Base-by-base conservation (phyloP, 1,140 invertebrate species). In the Trichonephila inaurata region DNA sequence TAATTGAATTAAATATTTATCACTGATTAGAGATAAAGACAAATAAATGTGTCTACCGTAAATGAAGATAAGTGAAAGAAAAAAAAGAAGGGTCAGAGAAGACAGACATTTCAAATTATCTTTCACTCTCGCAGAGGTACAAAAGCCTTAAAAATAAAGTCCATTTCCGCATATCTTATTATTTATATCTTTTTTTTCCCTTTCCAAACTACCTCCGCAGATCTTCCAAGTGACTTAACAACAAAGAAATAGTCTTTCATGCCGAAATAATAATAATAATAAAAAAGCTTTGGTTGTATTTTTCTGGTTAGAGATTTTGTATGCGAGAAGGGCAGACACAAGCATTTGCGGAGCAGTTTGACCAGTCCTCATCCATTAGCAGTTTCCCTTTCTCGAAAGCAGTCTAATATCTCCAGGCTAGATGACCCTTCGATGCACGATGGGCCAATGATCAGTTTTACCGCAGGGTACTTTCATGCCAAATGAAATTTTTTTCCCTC, bases 151-250 rank as follows among this genome's bases (percentile, higher is more conserved):
- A 85, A 91, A 91, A 60, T 82, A 91, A 69, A n/a, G n/a, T 40
- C n/a, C 89, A 82, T 91, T 91, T 91, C 89, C 89, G 72, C 89
- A 91, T 91, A 82, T 60, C 58, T 91, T 62, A 91, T 91, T 82
- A 69, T 91, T 91, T 91, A 28, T 89, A 91, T 58, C 16, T 12
- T 89, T 69, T 69, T 44, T 40, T 40, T 64, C 16, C 16, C 16
- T 18, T 64, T 40, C 19, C 16, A 18, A 87, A 62, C 58, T 10
- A 18, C 21, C 61, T 33, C 44, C 58, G 83, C 21, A 14, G 21
- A 85, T 28, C 69, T 66, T 72, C 60, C 66, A 60, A 77, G 19
- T 62, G 28, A 64, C 89, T 44, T 33, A 91, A 82, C 89, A 82
- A 91, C 72, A 91, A 91, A 91, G 89, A 81, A 82, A 24, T 81